Percentiles rank a stretch among this genome's conserved stretches.
Conservation (phyloP, 2,113 vertebrate species). For the Brachypodius melanocephalos region DNA sequence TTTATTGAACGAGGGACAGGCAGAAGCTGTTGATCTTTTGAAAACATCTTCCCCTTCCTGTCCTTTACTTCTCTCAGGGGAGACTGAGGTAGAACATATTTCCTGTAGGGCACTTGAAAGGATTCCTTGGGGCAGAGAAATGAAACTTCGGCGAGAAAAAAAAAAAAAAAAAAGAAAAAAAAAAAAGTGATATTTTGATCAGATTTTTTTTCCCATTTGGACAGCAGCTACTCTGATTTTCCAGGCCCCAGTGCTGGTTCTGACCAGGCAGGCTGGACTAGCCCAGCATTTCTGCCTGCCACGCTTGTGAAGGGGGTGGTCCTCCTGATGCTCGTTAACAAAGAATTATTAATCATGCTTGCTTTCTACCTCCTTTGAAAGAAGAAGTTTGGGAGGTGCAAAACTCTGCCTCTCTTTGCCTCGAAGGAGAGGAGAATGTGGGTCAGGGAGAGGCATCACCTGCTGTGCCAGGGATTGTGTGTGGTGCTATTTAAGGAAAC, state of each 20-base stretch:
- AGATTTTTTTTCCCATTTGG: neutral
- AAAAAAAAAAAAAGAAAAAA: neutral
- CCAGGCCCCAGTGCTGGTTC: neutral
- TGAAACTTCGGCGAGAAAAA: neutral
- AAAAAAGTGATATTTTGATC: neutral
- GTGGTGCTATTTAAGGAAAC: slow-evolving; percentile 35
- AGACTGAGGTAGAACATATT: neutral
- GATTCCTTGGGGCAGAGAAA: neutral
- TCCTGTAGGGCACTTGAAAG: neutral
- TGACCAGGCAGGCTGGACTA: neutral
- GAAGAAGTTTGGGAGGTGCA: neutral
- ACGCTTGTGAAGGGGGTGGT: neutral
- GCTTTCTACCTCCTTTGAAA: neutral
- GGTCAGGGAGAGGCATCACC: neutral
- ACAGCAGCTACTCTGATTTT: neutral
- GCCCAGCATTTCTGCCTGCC: neutral
- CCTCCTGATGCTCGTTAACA: neutral
- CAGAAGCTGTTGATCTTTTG: neutral
- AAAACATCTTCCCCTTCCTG: neutral
- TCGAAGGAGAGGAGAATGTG: neutral
- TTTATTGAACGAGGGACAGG: neutral
- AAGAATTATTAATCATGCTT: slow-evolving; percentile 3
- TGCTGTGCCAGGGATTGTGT: neutral
- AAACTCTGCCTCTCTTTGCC: neutral
- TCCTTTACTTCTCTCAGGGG: neutral